Base-by-base conservation (phyloP, 2,113 vertebrate genomes). In the Dicaeum eximium region DNA sequence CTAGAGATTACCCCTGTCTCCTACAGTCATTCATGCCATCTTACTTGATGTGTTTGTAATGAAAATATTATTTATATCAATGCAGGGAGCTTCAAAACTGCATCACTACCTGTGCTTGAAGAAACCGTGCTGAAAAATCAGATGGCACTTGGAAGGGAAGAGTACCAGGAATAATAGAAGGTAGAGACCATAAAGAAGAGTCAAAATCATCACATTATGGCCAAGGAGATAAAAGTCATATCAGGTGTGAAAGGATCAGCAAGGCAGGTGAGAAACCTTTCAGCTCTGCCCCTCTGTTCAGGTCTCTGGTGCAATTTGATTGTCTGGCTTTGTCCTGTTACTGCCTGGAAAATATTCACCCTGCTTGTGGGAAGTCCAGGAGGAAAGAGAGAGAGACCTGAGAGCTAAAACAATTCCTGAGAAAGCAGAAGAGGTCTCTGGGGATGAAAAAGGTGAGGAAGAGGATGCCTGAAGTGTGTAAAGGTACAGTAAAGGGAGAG, bases 231-330 rank as follows among this genome's bases (percentile, higher is more conserved):
- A 73, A 80, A 84, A 45, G 9, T 17, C 9, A 1, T 4, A 4
- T 53, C 9, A 65, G 28, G 19, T 44, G 50, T 69, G 69, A 27
- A 48, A 75, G 53, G 37, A 42, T 8, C 74, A 74, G 51, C 58
- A 57, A 58, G 35, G 54, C 6, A 42, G 1, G 0, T 31, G 62
- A 88, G 77, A 30, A 72, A 61, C 7, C 12, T 62, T 23, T 3
- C 23, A 45, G n/a, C n/a, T 93, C 56, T 38, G 1, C 16, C 25
- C 1, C 0, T 12, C 10, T 85, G 7, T 6, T n/a, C n/a, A 58
- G 50, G 37, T 80, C 54, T n/a, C 25, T 50, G 19, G 33, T 24
- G 15, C 10, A 38, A 3, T 6, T 1, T 20, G 11, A 4, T 1
- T 4, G 10, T 4, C 40, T 74, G 47, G 17, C 27, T 48, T 80